Percentiles rank a stretch among this genome's conserved stretches.
These are phyloP conservation scores for Elmis aenea DNA, from an alignment of 2,888 invertebrate genomes.

Conservation along the genomic window DNA sequence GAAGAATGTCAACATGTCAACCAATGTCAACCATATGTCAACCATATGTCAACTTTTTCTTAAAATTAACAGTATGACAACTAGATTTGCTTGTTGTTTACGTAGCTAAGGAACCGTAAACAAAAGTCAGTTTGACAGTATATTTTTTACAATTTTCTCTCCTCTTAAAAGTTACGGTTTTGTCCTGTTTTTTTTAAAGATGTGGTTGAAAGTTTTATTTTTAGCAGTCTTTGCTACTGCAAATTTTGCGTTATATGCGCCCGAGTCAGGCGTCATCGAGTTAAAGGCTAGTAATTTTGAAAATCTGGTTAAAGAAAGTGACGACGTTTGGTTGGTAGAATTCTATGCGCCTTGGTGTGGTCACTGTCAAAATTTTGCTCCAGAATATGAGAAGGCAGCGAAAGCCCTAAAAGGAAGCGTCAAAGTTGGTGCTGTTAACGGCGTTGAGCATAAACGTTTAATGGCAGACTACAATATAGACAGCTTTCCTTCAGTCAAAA, in stretches of 20 bases:
- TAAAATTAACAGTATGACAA: constrained; percentile 12
- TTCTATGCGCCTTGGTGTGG: constrained; percentile 93
- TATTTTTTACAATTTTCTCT: too few species aligned
- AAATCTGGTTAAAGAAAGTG: constrained; percentile 66
- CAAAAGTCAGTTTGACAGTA: too few species aligned
- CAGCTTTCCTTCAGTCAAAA: constrained; percentile 90
- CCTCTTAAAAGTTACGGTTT: too few species aligned
- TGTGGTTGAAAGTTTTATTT: not conserved
- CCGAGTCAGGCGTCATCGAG: constrained; percentile 68
- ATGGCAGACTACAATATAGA: constrained; percentile 69
- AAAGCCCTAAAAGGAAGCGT: constrained; percentile 81
- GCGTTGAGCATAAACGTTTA: constrained; percentile 74
- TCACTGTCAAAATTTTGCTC: constrained; percentile 76
- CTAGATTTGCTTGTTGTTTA: constrained; percentile 12
- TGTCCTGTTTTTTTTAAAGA: too few species aligned
- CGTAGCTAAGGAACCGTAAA: too few species aligned
- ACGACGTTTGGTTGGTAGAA: constrained; percentile 86
- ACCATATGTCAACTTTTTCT: too few species aligned
- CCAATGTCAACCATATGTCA: too few species aligned
- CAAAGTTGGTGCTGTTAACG: constrained; percentile 86
- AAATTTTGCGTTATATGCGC: constrained; percentile 54
- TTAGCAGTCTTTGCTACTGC: constrained; percentile 4
- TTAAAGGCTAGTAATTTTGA: constrained; percentile 78
- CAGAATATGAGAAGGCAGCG: constrained; percentile 87
- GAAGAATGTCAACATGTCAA: too few species aligned